phyloP scores from a whole-genome alignment of 2,888 invertebrate genomes.

The Phasia obesa region DNA sequence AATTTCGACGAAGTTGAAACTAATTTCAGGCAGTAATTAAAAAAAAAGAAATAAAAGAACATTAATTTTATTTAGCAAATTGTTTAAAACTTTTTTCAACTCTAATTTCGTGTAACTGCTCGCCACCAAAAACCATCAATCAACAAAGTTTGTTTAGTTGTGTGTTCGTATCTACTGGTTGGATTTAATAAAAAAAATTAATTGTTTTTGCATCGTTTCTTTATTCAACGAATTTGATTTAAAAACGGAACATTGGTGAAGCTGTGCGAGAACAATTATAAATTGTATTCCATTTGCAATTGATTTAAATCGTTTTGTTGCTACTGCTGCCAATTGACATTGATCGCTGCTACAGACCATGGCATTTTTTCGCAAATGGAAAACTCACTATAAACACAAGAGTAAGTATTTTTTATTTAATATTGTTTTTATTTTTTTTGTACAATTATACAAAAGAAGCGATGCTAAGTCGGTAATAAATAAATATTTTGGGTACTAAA shows the following conservation, averaged over 20 bases:
- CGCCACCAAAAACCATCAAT: conserved; percentile 3
- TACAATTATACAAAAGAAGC: too few species aligned
- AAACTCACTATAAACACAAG: conserved; percentile 77
- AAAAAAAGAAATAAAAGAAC: neutral
- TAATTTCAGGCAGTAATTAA: neutral
- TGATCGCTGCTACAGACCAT: conserved; percentile 69
- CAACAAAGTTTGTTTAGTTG: neutral
- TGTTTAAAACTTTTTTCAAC: neutral
- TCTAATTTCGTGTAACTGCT: neutral
- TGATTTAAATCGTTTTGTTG: conserved; percentile 29
- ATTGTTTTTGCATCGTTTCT: too few species aligned
- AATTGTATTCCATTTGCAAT: conserved; percentile 44
- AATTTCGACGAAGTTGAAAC: neutral
- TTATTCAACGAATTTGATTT: conserved; percentile 39
- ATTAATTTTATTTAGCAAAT: conserved; percentile 27
- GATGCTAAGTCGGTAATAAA: too few species aligned
- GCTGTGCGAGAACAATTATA: conserved; percentile 49
- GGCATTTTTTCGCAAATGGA: conserved; percentile 78
- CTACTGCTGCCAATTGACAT: conserved; percentile 32
- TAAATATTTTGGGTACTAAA: too few species aligned
- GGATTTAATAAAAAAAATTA: conserved; percentile 34
- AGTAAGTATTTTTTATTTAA: conserved; percentile 73
- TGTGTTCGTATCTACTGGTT: conserved; percentile 2
- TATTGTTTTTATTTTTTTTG: too few species aligned
- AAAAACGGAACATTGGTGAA: conserved; percentile 25